Conservation (phyloP, 2,888 invertebrate species). For the Alsophila aescularia region DNA sequence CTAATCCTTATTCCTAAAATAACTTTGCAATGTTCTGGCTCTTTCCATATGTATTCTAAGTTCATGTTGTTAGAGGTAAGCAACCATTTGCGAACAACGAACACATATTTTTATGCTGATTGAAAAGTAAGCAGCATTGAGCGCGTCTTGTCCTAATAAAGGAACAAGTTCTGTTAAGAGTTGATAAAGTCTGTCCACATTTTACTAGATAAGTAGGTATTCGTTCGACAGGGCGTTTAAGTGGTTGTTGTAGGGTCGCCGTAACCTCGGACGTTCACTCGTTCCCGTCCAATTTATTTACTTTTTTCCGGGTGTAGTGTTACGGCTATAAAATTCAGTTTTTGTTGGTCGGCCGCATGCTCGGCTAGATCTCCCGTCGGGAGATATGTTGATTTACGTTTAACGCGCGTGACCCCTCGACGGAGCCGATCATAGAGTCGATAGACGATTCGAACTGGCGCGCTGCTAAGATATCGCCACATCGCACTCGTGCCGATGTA, state of each 20-base stretch:
- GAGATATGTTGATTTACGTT: slow-evolving; percentile 85
- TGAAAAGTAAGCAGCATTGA: slow-evolving; percentile 29
- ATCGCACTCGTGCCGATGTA: slow-evolving; percentile 82
- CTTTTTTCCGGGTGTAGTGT: slow-evolving; percentile 80
- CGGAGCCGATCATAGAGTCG: slow-evolving; percentile 81
- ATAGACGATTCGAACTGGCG: slow-evolving; percentile 81
- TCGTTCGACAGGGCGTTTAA: slow-evolving; percentile 47
- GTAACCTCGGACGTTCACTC: slow-evolving; percentile 66
- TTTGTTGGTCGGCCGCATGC: slow-evolving; percentile 78
- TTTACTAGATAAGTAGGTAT: slow-evolving; percentile 43
- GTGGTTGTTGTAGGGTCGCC: slow-evolving; percentile 51
- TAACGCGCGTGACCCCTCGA: slow-evolving; percentile 82
- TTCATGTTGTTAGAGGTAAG: slow-evolving; percentile 13
- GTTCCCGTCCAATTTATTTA: slow-evolving; percentile 76
- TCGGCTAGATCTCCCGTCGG: slow-evolving; percentile 81
- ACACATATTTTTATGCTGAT: slow-evolving; percentile 24
- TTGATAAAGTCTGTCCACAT: slow-evolving; percentile 37
- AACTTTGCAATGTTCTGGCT: background rate
- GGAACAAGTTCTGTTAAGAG: slow-evolving; percentile 30
- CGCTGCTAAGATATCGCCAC: slow-evolving; percentile 76
- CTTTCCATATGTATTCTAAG: background rate
- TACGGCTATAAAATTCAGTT: slow-evolving; percentile 81
- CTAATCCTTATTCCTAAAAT: background rate
- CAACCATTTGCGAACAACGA: slow-evolving; percentile 25
- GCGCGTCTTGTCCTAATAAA: slow-evolving; percentile 29